phyloP scores from a whole-genome alignment of 2,888 invertebrate species.

The Autographa gamma region DNA sequence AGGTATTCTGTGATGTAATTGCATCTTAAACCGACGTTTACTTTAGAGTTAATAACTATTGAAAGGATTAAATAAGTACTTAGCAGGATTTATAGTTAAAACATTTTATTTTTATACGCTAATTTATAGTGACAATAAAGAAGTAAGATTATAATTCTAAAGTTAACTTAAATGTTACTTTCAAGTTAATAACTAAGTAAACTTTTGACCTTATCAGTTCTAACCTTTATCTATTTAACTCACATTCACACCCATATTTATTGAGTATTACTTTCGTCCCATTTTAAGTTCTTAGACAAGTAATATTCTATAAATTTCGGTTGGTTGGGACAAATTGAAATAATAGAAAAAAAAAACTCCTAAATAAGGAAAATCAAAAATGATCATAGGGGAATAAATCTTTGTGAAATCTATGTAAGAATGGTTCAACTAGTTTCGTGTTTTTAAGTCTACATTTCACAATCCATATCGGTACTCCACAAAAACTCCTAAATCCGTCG shows the following conservation, averaged over 20 bases:
- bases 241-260: not conserved
- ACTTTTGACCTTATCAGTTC: conserved; percentile 5
- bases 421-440: not conserved
- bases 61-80: not conserved
- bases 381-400: too few relatives aligned
- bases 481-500: not conserved
- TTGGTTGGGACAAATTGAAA: too few relatives aligned
- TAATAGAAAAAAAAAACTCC: too few relatives aligned
- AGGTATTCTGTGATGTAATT: conserved; percentile 17
- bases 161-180: not conserved
- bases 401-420: not conserved
- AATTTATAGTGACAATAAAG: not conserved
- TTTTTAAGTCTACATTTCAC: not conserved
- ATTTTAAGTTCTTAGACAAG: not conserved
- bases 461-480: not conserved
- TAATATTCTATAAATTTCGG: not conserved
- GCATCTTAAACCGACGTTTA: not conserved
- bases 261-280: not conserved
- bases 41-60: not conserved
- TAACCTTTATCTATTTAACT: not conserved
- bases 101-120: not conserved
- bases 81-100: too few relatives aligned
- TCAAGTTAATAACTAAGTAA: not conserved
- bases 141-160: not conserved
- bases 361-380: too few relatives aligned